Percentiles rank a stretch among this genome's conserved stretches.
Evolutionary conservation across 1,140 invertebrate genomes (phyloP).

Genomic region (Apis florea): DNA sequence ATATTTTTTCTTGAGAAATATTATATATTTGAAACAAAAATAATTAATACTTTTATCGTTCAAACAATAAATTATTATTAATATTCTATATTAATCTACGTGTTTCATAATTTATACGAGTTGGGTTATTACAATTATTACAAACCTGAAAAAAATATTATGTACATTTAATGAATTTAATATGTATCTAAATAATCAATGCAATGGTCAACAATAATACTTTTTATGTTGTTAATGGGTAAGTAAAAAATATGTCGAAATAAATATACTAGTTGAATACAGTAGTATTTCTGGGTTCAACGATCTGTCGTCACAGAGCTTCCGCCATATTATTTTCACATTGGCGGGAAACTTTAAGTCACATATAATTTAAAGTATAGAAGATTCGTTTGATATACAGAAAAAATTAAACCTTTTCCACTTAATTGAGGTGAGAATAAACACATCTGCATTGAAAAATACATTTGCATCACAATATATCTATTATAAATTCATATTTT

Average conservation of each 20-base stretch:
- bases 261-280: conserved; percentile 46
- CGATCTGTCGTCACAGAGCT: conserved; percentile 67
- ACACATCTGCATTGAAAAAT: not conserved
- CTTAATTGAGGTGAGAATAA: not conserved
- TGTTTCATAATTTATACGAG: too few species aligned
- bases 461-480: not conserved
- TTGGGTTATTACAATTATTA: not conserved
- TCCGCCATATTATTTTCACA: conserved; percentile 59
- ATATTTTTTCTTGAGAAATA: too few species aligned
- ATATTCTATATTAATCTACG: not conserved
- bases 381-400: not conserved
- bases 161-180: not conserved
- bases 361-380: not conserved
- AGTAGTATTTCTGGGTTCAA: conserved; percentile 64
- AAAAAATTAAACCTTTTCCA: not conserved
- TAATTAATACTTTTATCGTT: not conserved
- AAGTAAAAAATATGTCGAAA: not conserved
- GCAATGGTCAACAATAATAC: not conserved
- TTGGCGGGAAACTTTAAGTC: conserved; percentile 44
- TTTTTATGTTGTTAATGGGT: not conserved
- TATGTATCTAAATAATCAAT: not conserved
- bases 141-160: conserved; percentile 6
- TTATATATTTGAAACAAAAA: not conserved
- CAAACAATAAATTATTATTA: rapidly evolving
- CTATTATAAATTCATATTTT: not conserved